A percentile compares a stretch with the other conserved stretches of the same genome.
Conservation (phyloP, 2,113 vertebrate genomes). For the Herpailurus yagouaroundi region DNA sequence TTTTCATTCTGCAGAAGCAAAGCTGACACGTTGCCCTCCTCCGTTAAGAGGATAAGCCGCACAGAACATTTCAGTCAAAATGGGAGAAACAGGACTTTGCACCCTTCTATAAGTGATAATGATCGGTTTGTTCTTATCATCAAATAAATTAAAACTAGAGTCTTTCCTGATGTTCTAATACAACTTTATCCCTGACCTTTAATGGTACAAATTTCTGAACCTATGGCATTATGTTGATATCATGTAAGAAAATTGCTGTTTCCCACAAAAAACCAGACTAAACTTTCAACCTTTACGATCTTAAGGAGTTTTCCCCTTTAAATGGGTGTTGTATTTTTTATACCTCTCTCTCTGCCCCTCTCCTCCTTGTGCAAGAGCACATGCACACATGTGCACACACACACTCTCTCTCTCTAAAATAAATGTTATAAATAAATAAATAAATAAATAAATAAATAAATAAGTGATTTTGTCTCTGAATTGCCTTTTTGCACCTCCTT, state of each 20-base stretch:
- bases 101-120: neutral
- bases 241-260: slow-evolving; percentile 3
- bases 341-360: too few relatives aligned
- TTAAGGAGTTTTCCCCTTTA: neutral
- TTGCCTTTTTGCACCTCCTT: neutral
- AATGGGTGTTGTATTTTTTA: neutral
- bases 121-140: neutral
- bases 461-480: neutral
- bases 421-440: too few relatives aligned
- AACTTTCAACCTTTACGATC: neutral
- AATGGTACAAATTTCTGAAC: neutral
- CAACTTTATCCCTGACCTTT: neutral
- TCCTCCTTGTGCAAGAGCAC: too few relatives aligned
- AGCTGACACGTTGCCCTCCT: neutral
- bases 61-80: neutral
- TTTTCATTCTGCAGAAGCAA: neutral
- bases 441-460: too few relatives aligned
- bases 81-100: neutral
- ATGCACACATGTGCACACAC: too few relatives aligned
- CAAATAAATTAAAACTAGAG: neutral
- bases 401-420: too few relatives aligned
- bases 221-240: neutral
- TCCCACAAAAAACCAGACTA: neutral
- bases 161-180: neutral
- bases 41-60: neutral